A percentile compares a stretch with the other conserved stretches of the same genome.
Conservation (phyloP, 2,888 invertebrate genomes). For the Scaptomyza polygonia region DNA sequence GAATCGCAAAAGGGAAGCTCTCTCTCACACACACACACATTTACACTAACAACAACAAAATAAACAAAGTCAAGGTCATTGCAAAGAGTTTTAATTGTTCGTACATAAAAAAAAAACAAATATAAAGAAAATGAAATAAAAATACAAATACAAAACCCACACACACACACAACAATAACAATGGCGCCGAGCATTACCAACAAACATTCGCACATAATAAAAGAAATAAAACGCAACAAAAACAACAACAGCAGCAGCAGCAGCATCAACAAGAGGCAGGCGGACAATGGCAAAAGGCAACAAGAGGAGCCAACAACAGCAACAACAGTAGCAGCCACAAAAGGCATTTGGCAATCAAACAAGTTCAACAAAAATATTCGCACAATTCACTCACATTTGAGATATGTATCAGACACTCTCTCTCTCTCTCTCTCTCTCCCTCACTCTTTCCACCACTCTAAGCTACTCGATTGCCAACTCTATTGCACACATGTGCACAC, state of each 20-base stretch:
- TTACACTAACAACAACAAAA: conserved; percentile 46
- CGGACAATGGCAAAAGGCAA: conserved; percentile 59
- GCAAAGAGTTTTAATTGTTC: conserved; percentile 85
- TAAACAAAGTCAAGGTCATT: conserved; percentile 84
- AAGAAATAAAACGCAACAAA: conserved; percentile 77
- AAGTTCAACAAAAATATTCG: conserved; percentile 62
- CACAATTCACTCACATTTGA: conserved; percentile 48
- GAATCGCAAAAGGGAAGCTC: conserved; percentile 76
- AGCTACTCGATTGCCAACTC: conserved; percentile 5
- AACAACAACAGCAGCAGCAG: conserved; percentile 54
- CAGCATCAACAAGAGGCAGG: conserved; percentile 32
- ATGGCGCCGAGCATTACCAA: conserved; percentile 74
- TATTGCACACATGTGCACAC: conserved; percentile 39
- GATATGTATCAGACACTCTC: conserved; percentile 10
- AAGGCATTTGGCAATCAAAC: conserved; percentile 63
- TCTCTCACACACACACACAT: conserved; percentile 53
- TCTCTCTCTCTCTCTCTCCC: conserved; percentile 2
- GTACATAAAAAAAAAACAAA: conserved; percentile 42
- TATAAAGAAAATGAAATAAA: conserved; percentile 53
- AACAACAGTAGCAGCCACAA: conserved; percentile 31
- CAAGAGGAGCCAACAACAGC: conserved; percentile 54
- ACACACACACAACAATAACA: conserved; percentile 46
- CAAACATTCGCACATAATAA: conserved; percentile 79
- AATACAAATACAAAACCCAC: conserved; percentile 47
- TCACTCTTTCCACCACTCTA: not conserved